Evolutionary conservation across 2,797 vertebrate genomes (phyloP), one percentile per base, ranked within the genome.

Genomic region (Tokudaia tokunoshimensis): DNA sequence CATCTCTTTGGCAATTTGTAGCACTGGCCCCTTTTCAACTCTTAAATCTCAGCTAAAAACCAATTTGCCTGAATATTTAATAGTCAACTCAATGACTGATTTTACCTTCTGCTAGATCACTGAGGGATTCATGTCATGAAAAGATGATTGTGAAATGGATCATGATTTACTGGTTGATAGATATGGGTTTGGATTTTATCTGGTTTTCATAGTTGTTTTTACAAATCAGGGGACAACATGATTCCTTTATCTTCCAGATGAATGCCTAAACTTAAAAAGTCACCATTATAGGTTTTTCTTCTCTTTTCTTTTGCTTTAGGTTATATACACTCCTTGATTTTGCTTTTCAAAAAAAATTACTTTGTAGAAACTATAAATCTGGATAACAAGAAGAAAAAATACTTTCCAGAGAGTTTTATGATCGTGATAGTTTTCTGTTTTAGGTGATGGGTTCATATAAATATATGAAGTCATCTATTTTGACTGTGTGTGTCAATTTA

Each of bases 61-160:
- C 90, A 11, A 89, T 97, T 97, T 97, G 94, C 82, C 91, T 97
- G 96, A 98, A 97, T 97, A 95, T 96, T 95, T 98, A 59, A 93
- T 96, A 96, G 97, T 97, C 97, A 97, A 59, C 83, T 91, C 93
- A 96, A n/a, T 97, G 79, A 65, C 87, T 98, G 93, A 97, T 97
- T 97, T 97, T 98, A 55, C 6, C 50, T 97, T 98, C 98, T 94
- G 87, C 78, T 96, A 87, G 96, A 96, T 22, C 78, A 94, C n/a
- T 41, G 41, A 79, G 89, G 84, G 55, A 98, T 80, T 3, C 37
- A 63, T 84, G 92, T 57, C 90, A 94, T 95, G 93, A 97, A 61
- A 96, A 97, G 6, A 34, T 95, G 89, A 59, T 95, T 72, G 91
- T 98, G 78, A 95, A 95, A 84, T 94, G 44, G 86, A 72, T 10